phyloP scores from a whole-genome alignment of 2,888 invertebrate species.

The Perdita meconis region DNA sequence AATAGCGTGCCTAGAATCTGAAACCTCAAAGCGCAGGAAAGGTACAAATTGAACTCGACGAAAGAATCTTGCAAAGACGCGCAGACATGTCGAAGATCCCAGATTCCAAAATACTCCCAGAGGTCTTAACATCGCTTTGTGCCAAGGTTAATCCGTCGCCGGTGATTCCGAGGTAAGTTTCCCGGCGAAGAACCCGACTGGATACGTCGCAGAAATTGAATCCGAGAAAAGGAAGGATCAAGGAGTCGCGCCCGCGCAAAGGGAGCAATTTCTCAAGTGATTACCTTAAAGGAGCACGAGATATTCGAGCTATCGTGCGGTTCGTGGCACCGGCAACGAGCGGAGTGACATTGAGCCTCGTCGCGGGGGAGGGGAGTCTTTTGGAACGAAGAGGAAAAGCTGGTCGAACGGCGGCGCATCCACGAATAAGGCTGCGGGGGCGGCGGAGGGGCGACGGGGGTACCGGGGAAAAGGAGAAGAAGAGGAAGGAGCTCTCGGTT shows the following conservation, averaged over 20 bases:
- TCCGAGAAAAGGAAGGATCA: constrained; percentile 50
- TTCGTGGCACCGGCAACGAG: constrained; percentile 26
- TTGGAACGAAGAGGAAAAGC: background rate
- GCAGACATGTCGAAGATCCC: too few relatives aligned
- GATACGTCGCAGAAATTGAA: constrained; percentile 66
- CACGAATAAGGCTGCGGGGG: constrained; percentile 23
- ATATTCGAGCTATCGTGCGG: constrained; percentile 62
- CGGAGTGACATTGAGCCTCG: constrained; percentile 56
- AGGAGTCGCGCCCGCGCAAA: constrained; percentile 25
- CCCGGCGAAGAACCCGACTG: background rate
- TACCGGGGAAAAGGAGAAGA: constrained; percentile 27
- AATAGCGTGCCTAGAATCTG: too few relatives aligned
- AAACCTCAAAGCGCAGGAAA: too few relatives aligned
- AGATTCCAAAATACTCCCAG: background rate
- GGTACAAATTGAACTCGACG: too few relatives aligned
- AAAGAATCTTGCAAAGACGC: too few relatives aligned
- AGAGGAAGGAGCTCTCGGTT: constrained; percentile 59
- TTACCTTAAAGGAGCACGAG: constrained; percentile 70
- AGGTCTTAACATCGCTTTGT: background rate
- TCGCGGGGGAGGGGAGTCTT: constrained; percentile 8
- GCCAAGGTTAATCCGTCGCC: constrained; percentile 12
- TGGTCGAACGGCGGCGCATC: constrained; percentile 13
- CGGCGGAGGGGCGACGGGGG: background rate
- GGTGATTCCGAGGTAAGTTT: constrained; percentile 29
- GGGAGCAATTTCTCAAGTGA: constrained; percentile 71